Evolutionary conservation across 2,113 vertebrate species (phyloP), one percentile per base, ranked within the genome.

Genomic region (Pimephales promelas): DNA sequence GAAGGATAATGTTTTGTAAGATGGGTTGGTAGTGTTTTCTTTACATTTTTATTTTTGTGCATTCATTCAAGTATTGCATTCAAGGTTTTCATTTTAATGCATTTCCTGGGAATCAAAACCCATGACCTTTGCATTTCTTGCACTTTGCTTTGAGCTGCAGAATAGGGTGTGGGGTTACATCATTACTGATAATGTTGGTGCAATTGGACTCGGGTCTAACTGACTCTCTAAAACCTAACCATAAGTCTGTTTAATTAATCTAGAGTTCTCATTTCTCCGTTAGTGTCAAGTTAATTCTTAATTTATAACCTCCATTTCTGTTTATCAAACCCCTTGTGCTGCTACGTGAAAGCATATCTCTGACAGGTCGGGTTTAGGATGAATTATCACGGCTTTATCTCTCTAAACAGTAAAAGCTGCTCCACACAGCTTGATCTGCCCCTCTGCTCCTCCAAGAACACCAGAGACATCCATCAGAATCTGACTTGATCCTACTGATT

Each of bases 241-340:
- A 10, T 57, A 82, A n/a, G 26, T 36, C 34, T 73, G 91, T 91
- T 91, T 94, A 92, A 93, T 94, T 93, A 92, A 93, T 93, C 94
- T 92, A 90, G 92, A 94, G 94, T 91, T 90, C 88, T 85, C 86
- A 87, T 82, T 84, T 85, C 90, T 89, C 85, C 88, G 87, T 90
- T 88, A 88, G 52, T 87, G 88, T 89, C 87, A 83, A 87, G 90
- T 84, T 88, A 79, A 10, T 77, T 87, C 87, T 87, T 88, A 90
- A 94, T 94, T 93, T 94, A 93, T 93, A 92, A 92, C 72, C 68
- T 87, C 70, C 26, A 45, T 80, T 47, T 71, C 57, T 83, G 57
- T 80, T 83, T 62, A 75, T 85, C 68, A 78, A 84, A 79, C 62
- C 76, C 47, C 22, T 20, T 66, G 43, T 72, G 81, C 64, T 57